Evolutionary conservation across 2,888 invertebrate genomes (phyloP), one percentile per base, ranked within the genome.

Genomic region (Troilus luridus): DNA sequence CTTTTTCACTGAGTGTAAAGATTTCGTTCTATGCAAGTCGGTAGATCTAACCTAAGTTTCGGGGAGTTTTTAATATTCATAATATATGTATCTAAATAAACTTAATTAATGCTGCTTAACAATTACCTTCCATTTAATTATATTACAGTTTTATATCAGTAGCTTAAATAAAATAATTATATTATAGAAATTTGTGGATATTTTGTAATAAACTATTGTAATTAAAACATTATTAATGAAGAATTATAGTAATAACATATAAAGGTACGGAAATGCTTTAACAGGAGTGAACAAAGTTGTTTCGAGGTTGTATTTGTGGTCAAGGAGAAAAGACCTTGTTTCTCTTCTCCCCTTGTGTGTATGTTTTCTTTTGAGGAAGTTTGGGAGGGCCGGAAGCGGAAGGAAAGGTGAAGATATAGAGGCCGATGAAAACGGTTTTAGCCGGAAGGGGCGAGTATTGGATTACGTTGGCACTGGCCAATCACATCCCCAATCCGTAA

Each of bases 401-500:
- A 85, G 85, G 85, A 85, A 85, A 85, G 85, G 85, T 85, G 85
- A 85, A 85, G 85, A 85, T 85, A 85, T 85, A 85, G 56, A 85
- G 56, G 85, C 3, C 56, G 85, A 85, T 85, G 85, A 85, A 85
- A 85, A 85, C 56, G 85, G 85, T 85, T 85, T 85, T 85, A 85
- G 85, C 85, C n/a, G 21, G 56, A 8, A 24, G 88, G 60, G 41
- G 58, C 60, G 21, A 60, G 60, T 89, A 72, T 89, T 72, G 89
- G 89, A 89, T 89, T 89, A 67, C 67, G 5, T 54, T 59, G 60
- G 88, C 41, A 24, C 27, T 60, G 41, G 67, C 54, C 67, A 72
- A 89, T 89, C 89, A 72, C 64, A 60, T 54, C 60, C 88, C 89
- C 24, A 89, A 77, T 85, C 91, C 59, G 89, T 91, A 91, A 91